Evolutionary conservation across 2,888 invertebrate species (phyloP).

Genomic region (Margaritifera margaritifera): DNA sequence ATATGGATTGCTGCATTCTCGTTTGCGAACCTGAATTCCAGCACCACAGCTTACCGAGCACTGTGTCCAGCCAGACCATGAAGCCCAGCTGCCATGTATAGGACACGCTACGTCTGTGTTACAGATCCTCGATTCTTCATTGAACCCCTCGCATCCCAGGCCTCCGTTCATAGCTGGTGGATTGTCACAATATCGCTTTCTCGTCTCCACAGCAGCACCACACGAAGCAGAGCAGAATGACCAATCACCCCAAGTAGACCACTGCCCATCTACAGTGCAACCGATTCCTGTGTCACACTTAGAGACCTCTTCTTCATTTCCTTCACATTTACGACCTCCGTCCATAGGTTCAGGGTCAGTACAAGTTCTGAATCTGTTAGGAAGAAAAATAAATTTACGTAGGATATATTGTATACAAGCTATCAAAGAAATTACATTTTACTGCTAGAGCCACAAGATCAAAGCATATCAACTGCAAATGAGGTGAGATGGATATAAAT

Average conservation of each 20-base stretch:
- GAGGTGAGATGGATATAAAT: too few species aligned
- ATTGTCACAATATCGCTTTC: constrained; percentile 28
- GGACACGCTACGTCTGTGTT: constrained; percentile 18
- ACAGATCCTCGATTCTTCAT: constrained; percentile 22
- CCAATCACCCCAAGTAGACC: constrained; percentile 24
- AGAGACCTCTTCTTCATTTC: constrained; percentile 12
- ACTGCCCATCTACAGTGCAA: constrained; percentile 25
- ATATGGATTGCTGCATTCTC: constrained; percentile 26
- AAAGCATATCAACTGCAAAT: too few species aligned
- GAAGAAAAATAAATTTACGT: too few species aligned
- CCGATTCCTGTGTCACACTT: constrained; percentile 16
- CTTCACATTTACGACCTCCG: constrained; percentile 28
- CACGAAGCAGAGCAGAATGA: constrained; percentile 20
- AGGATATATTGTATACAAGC: too few species aligned
- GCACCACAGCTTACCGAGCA: constrained; percentile 19
- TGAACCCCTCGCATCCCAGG: constrained; percentile 14
- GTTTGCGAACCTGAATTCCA: constrained; percentile 10
- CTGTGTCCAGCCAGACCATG: constrained; percentile 17
- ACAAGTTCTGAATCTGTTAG: constrained; percentile 6
- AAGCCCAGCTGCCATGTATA: constrained; percentile 30
- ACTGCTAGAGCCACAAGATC: too few species aligned
- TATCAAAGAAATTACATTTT: too few species aligned
- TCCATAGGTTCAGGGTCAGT: constrained; percentile 22
- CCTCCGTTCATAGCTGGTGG: constrained; percentile 26
- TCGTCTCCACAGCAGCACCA: constrained; percentile 18